These are phyloP conservation scores for Helleia helle DNA, from an alignment of 2,888 invertebrate genomes.

Conservation along the genomic window DNA sequence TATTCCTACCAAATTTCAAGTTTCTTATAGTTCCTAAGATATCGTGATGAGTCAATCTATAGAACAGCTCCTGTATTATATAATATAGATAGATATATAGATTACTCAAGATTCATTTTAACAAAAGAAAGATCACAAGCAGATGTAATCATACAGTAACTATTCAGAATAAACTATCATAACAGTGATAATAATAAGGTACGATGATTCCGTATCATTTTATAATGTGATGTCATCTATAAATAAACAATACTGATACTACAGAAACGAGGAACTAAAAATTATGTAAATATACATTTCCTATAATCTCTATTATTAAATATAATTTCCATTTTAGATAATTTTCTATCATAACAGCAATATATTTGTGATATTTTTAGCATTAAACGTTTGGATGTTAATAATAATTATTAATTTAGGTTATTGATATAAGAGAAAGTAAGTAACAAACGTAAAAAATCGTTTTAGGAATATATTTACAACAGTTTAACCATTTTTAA, in stretches of 20 bases:
- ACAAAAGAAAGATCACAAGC: no score
- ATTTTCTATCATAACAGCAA: not conserved
- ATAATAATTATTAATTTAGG: not conserved
- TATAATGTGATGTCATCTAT: not conserved
- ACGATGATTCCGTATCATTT: not conserved
- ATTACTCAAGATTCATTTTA: no score
- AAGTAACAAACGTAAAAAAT: constrained; percentile 6
- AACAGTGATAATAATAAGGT: no score
- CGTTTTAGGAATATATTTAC: constrained; percentile 14
- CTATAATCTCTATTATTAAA: not conserved
- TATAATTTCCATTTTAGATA: not conserved
- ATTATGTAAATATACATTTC: not conserved
- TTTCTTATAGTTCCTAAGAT: no score
- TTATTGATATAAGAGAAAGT: not conserved
- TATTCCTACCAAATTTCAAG: no score
- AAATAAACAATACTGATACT: not conserved
- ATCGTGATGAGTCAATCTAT: no score
- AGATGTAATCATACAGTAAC: no score
- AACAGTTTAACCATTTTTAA: constrained; percentile 1
- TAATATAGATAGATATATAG: no score
- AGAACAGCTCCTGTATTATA: no score
- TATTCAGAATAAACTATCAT: no score
- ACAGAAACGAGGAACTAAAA: not conserved
- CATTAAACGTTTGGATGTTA: not conserved
- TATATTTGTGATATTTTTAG: not conserved